Percentiles rank a stretch among this genome's conserved stretches.
phyloP scores from a whole-genome alignment of 2,113 vertebrate genomes.

The Thermophis baileyi region DNA sequence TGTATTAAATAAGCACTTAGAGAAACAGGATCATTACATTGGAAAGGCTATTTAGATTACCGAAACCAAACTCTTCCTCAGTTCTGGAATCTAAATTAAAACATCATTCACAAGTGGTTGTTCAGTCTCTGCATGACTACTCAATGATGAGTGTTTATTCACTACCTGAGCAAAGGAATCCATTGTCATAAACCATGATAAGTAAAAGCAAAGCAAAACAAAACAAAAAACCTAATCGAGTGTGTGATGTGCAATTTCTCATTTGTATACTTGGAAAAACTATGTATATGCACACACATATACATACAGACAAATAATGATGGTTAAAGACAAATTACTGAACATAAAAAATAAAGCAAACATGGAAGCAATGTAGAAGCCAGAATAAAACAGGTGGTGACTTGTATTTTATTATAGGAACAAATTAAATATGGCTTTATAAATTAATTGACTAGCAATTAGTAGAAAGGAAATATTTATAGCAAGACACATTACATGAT shows the following conservation, averaged over 20 bases:
- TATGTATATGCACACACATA: background rate
- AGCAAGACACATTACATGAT: conserved; percentile 29
- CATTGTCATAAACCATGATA: conserved; percentile 32
- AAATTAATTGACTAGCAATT: background rate
- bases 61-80: background rate
- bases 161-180: background rate
- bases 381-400: background rate
- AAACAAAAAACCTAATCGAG: background rate
- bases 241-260: background rate
- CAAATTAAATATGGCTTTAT: background rate
- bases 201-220: background rate
- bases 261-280: background rate
- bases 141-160: background rate
- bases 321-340: background rate
- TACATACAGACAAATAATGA: background rate
- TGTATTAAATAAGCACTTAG: conserved; percentile 37
- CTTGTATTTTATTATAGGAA: background rate
- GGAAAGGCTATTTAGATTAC: background rate
- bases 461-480: background rate
- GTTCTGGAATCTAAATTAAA: background rate
- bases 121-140: background rate
- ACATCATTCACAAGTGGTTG: background rate
- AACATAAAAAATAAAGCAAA: background rate
- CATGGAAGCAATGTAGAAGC: background rate
- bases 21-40: background rate